phyloP scores from a whole-genome alignment of 2,888 invertebrate genomes.

The Galeopsomyia nigrocyanea region DNA sequence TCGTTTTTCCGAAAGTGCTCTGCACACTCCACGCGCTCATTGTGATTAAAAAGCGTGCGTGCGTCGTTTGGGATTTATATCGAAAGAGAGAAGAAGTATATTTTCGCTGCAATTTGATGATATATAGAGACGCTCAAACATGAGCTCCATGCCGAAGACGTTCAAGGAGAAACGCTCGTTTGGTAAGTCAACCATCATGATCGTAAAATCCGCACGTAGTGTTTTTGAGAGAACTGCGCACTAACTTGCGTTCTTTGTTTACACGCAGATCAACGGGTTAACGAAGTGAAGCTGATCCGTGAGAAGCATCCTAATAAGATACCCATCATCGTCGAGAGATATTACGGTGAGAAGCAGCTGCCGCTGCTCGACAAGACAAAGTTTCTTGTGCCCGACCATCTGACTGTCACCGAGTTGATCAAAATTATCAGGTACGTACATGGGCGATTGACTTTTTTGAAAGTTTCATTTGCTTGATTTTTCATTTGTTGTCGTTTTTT shows the following conservation, averaged over 20 bases:
- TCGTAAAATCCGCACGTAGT: background rate
- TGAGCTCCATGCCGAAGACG: slow-evolving; percentile 59
- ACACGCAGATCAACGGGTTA: slow-evolving; percentile 58
- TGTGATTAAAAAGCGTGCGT: too few species aligned
- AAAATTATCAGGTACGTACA: slow-evolving; percentile 81
- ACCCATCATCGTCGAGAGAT: slow-evolving; percentile 87
- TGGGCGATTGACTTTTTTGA: slow-evolving; percentile 13
- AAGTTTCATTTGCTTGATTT: too few species aligned
- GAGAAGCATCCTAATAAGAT: slow-evolving; percentile 63
- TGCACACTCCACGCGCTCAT: too few species aligned
- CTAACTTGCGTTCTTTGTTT: slow-evolving; percentile 8
- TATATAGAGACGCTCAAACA: slow-evolving; percentile 28
- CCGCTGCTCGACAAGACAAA: slow-evolving; percentile 87
- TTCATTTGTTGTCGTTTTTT: slow-evolving; percentile 9
- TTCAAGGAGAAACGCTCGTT: slow-evolving; percentile 65
- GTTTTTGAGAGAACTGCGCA: slow-evolving; percentile 23
- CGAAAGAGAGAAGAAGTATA: too few species aligned
- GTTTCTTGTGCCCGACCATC: slow-evolving; percentile 90
- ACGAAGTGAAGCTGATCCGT: slow-evolving; percentile 61
- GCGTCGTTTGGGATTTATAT: too few species aligned
- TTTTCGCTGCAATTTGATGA: too few species aligned
- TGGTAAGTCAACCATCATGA: slow-evolving; percentile 53
- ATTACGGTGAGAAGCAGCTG: slow-evolving; percentile 81
- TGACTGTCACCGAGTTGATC: slow-evolving; percentile 90
- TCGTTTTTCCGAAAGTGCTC: too few species aligned